Evolutionary conservation across 1,140 invertebrate species (phyloP).

Genomic region (Drosophila tristis): DNA sequence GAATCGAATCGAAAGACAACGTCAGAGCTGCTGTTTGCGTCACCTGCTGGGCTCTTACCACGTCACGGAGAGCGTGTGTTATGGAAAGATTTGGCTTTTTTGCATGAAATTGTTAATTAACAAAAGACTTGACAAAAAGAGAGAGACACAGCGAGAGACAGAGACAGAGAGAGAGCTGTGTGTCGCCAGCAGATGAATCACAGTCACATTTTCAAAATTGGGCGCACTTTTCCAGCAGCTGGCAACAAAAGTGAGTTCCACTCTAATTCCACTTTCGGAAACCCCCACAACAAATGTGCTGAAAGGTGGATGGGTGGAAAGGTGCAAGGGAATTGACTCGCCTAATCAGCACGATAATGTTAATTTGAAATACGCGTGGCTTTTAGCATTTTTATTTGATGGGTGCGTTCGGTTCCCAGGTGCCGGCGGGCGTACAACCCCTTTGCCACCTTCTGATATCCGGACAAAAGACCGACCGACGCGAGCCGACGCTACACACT

Average conservation of each 20-base stretch:
- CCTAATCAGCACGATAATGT: slow-evolving; percentile 64
- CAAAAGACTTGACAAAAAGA: slow-evolving; percentile 7
- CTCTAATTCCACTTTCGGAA: too few relatives aligned
- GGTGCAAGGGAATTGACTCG: slow-evolving; percentile 46
- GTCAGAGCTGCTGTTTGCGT: slow-evolving; percentile 31
- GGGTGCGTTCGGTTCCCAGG: background rate
- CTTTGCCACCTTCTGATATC: slow-evolving; percentile 34
- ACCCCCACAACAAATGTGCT: slow-evolving; percentile 19
- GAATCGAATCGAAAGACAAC: slow-evolving; percentile 6
- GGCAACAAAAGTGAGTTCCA: slow-evolving; percentile 35
- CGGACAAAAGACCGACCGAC: background rate
- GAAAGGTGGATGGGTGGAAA: slow-evolving; percentile 9
- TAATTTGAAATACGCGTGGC: slow-evolving; percentile 75
- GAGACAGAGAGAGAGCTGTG: slow-evolving; percentile 3
- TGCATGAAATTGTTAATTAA: slow-evolving; percentile 66
- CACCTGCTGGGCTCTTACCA: slow-evolving; percentile 14
- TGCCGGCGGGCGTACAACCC: slow-evolving; percentile 18
- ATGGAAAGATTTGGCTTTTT: slow-evolving; percentile 51
- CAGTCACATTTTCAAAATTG: background rate
- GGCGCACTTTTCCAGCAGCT: slow-evolving; percentile 14
- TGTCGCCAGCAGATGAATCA: slow-evolving; percentile 66
- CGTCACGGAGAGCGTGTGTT: slow-evolving; percentile 3
- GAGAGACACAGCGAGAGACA: background rate
- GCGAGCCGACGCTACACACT: slow-evolving; percentile 19
- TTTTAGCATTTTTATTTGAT: slow-evolving; percentile 54